Conservation (phyloP, 2,113 vertebrate genomes). For the Pyxicephalus adspersus region DNA sequence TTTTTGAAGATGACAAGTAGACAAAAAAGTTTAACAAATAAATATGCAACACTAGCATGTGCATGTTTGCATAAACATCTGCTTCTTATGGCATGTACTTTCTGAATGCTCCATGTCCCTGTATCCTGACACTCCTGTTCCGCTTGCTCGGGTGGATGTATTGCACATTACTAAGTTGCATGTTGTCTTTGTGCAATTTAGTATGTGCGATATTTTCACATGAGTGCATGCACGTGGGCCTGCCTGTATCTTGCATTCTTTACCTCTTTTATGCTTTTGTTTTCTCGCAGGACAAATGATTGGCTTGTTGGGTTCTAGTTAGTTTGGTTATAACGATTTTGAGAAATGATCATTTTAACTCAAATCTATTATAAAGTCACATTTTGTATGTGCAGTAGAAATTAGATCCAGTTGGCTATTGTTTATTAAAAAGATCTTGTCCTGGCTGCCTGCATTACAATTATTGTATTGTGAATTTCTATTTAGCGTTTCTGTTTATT, state of each 20-base stretch:
- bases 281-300: neutral
- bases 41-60: slow-evolving; percentile 11
- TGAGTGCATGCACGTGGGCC: slow-evolving; percentile 84
- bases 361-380: neutral
- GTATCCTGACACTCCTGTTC: slow-evolving; percentile 74
- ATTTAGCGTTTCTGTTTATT: too few relatives aligned
- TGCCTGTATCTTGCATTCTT: slow-evolving; percentile 73
- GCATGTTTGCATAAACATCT: slow-evolving; percentile 64
- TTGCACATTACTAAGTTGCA: slow-evolving; percentile 89
- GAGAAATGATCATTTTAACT: neutral
- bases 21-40: neutral
- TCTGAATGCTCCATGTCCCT: slow-evolving; percentile 74
- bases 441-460: neutral
- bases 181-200: slow-evolving; percentile 85
- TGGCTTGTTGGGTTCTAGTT: neutral
- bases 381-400: neutral
- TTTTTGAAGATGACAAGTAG: too few relatives aligned
- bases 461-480: neutral
- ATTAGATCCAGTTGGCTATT: neutral
- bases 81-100: slow-evolving; percentile 73
- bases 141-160: slow-evolving; percentile 85
- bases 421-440: too few relatives aligned
- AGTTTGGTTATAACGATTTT: neutral
- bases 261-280: neutral
- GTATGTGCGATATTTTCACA: slow-evolving; percentile 87